Evolutionary conservation across 2,797 vertebrate genomes (phyloP).

Genomic region (Peromyscus attwateri): DNA sequence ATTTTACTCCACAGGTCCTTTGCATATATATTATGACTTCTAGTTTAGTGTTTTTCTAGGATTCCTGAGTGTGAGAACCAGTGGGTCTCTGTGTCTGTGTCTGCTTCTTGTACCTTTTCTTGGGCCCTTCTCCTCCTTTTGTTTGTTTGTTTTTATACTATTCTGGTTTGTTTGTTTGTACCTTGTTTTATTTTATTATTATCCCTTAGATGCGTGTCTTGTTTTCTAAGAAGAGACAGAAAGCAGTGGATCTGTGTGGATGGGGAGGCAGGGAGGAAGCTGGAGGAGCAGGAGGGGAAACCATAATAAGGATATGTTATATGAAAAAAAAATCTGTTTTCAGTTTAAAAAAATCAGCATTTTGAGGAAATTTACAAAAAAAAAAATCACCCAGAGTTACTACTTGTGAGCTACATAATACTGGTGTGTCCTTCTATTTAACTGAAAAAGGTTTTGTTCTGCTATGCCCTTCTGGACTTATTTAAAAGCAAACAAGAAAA

Average conservation of each 20-base stretch:
- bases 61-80: background rate
- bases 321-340: background rate
- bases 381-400: background rate
- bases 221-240: background rate
- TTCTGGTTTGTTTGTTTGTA: background rate
- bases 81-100: background rate
- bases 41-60: background rate
- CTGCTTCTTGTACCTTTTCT: background rate
- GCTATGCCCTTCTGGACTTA: background rate
- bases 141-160: background rate
- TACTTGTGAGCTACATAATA: background rate
- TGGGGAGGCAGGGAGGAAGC: background rate
- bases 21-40: background rate
- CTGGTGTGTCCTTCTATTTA: background rate
- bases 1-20: background rate
- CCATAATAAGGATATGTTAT: background rate
- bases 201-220: background rate
- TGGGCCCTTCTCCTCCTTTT: background rate
- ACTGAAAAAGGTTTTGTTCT: background rate
- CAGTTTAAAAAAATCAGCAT: background rate
- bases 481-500: slow-evolving; percentile 56
- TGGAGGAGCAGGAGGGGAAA: background rate
- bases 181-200: background rate
- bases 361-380: slow-evolving; percentile 25
- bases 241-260: background rate